Base-by-base conservation (phyloP, 2,113 vertebrate species). In the Spilogale gracilis region DNA sequence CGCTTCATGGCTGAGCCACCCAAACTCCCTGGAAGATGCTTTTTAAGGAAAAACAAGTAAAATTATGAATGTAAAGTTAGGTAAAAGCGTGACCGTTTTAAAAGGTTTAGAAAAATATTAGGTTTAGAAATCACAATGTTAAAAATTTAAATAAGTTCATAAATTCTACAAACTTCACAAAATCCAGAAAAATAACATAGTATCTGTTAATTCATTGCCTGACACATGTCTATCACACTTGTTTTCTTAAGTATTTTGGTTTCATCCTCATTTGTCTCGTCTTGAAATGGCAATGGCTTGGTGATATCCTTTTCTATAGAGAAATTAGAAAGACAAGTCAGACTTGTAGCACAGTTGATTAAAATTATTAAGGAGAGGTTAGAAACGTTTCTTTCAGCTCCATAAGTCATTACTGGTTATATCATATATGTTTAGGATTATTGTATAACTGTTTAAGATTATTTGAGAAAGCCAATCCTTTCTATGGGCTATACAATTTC, bases 291-390 rank as follows among this genome's bases (percentile, higher is more conserved):
- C 27, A 18, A 25, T 80, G n/a, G 58, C 50, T 91, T 91, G 20
- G 50, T 90, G 84, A 69, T 73, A 78, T 38, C 69, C 52, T 96
- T 91, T 93, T 89, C 54, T 80, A 38, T 18, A 80, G 23, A 80
- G 74, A 94, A 81, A 93, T 69, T 27, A 85, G 89, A 93, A 96
- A 76, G 67, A 58, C 61, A 52, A 61, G 3, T 87, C 74, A 80
- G 16, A 87, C 18, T 87, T 87, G n/a, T 88, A 38, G 14, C 50
- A 84, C 78, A 45, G 10, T 48, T 91, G 30, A 88, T 94, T 88
- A 87, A 95, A 94, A 92, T 84, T 89, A 63, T 92, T 97, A 94
- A 86, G 18, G 13, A 79, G 21, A 89, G 16, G 16, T 65, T 91
- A 84, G 92, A 91, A 81, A 95, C 88, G 25, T 69, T 80, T 73